Base-by-base conservation (phyloP, 2,113 vertebrate genomes). In the Chiloscyllium plagiosum region DNA sequence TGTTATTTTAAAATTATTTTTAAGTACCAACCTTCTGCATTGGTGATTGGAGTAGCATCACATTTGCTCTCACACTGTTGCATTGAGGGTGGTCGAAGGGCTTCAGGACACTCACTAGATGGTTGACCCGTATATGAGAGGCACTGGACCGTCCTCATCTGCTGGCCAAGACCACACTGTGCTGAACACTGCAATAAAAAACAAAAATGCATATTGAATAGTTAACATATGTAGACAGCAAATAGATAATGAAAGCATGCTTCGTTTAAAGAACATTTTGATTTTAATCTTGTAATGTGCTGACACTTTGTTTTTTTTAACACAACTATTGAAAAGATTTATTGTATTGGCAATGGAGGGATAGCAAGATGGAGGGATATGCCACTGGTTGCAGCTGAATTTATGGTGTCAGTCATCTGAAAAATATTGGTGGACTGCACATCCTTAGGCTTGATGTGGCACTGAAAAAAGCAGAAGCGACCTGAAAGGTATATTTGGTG, bases 61-160 rank as follows among this genome's bases (percentile, higher is more conserved):
- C 99, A 99, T 98, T 98, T 99, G 97, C 99, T 99, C 97, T 99
- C 99, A 96, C 99, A 99, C 97, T 99, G 99, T 97, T 99, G 99
- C 98, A 99, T 98, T 96, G 97, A 98, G 96, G 98, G 97, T 96
- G 99, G 99, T 37, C 98, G 98, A 95, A 98, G 97, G 70, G 98
- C 96, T 96, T 99, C 99, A 52, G 98, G 96, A 96, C 99, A 99
- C 65, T 99, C 99, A 1, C 96, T 97, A n/a, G 99, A 99, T 22
- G 97, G 98, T 97, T 99, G 99, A 78, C 99, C 99, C 0, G 98
- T 99, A 96, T 99, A 99, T 24, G 99, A 99, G n/a, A 99, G 98
- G 97, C 99, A 99, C 96, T 99, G 98, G 50, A 99, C 99, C 2
- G 98, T 98, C 97, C 99, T 97, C 98, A 99, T 99, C 97, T 99